These are phyloP conservation scores for Brachionus angularis DNA, from an alignment of 1,140 invertebrate genomes.

Conservation along the genomic window DNA sequence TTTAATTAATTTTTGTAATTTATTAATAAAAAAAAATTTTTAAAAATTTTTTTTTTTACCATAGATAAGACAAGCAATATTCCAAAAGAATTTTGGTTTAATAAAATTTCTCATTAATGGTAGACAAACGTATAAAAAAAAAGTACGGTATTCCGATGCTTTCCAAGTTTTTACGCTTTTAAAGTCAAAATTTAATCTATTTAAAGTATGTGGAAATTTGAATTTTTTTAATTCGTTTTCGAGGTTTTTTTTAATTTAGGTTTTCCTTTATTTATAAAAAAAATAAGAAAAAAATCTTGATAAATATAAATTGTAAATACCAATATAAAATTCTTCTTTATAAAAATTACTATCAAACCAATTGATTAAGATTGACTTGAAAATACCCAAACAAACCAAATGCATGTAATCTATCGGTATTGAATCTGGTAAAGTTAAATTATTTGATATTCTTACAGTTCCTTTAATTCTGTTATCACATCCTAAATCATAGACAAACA, in stretches of 20 bases:
- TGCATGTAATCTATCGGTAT: slow-evolving; percentile 25
- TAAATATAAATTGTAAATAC: neutral
- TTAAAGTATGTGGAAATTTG: slow-evolving; percentile 16
- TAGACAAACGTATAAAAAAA: no score
- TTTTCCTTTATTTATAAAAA: no score
- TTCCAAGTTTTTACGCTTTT: slow-evolving; percentile 10
- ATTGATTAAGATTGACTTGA: slow-evolving; percentile 16
- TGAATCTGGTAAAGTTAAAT: neutral
- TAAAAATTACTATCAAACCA: slow-evolving; percentile 4
- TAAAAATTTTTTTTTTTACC: neutral
- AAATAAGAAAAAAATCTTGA: no score
- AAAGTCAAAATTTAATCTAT: neutral
- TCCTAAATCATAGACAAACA: neutral
- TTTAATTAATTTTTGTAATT: no score
- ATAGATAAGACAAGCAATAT: slow-evolving; percentile 22
- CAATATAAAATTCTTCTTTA: slow-evolving; percentile 1
- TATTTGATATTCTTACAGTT: neutral
- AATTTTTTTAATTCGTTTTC: neutral
- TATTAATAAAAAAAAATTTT: neutral
- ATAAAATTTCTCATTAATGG: slow-evolving; percentile 2
- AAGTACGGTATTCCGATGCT: neutral
- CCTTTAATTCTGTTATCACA: neutral
- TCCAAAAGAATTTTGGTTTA: slow-evolving; percentile 8
- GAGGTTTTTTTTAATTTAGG: neutral
- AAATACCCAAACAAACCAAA: slow-evolving; percentile 28